These are phyloP conservation scores for Metopolophium dirhodum DNA, from an alignment of 1,140 invertebrate genomes.

Conservation along the genomic window DNA sequence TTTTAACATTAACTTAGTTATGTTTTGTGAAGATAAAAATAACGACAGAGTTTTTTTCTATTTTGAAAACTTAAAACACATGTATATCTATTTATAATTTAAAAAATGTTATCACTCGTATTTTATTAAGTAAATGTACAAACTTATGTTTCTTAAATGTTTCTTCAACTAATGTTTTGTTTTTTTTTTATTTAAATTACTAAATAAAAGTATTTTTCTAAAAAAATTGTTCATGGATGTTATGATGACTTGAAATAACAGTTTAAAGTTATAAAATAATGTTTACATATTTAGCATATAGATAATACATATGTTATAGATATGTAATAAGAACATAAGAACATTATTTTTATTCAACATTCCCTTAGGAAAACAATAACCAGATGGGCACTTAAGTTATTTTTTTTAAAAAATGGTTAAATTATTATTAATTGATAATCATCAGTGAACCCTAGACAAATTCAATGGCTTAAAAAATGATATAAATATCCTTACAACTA, in stretches of 20 bases:
- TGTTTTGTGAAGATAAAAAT: background rate
- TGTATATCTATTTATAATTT: background rate
- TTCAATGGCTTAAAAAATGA: background rate
- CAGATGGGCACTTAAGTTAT: background rate
- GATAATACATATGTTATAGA: background rate
- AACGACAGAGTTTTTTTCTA: too few species aligned
- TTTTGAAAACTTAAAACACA: slow-evolving; percentile 16
- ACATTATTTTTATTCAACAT: background rate
- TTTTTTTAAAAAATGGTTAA: background rate
- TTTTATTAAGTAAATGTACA: slow-evolving; percentile 3
- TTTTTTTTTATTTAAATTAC: slow-evolving; percentile 4
- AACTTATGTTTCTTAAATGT: background rate
- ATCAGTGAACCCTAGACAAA: background rate
- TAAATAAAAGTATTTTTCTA: background rate
- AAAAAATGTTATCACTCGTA: background rate
- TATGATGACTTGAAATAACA: background rate
- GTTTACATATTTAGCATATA: background rate
- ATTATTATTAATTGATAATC: background rate
- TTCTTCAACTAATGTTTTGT: background rate
- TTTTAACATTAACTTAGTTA: background rate
- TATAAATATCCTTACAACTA: too few species aligned
- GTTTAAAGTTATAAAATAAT: background rate
- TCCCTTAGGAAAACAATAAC: background rate
- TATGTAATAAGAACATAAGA: background rate
- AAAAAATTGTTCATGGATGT: background rate